Conservation (phyloP, 2,888 invertebrate species). For the Steinernema carpocapsae region DNA sequence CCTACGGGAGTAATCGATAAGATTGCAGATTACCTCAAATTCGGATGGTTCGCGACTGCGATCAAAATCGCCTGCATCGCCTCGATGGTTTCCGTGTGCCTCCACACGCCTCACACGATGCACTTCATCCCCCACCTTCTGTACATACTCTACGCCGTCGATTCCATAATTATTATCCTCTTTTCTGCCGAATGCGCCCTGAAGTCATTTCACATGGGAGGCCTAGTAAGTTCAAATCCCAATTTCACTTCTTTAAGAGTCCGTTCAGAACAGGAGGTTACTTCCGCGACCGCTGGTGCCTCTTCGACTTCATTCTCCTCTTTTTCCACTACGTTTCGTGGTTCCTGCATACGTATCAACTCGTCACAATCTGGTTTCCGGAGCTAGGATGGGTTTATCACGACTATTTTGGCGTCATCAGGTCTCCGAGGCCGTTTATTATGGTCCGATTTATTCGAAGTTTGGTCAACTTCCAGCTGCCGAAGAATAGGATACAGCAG, state of each 20-base stretch:
- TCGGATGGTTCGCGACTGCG: constrained; percentile 47
- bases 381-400: constrained; percentile 42
- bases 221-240: constrained; percentile 74
- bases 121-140: constrained; percentile 84
- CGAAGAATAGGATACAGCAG: constrained; percentile 96
- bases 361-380: constrained; percentile 47
- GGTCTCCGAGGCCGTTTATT: constrained; percentile 92
- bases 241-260: not conserved
- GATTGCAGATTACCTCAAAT: constrained; percentile 53
- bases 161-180: constrained; percentile 85
- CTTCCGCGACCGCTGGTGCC: constrained; percentile 96
- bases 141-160: constrained; percentile 80
- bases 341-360: constrained; percentile 77
- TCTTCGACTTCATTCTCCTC: constrained; percentile 97
- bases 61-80: constrained; percentile 58
- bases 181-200: constrained; percentile 99
- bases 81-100: constrained; percentile 78
- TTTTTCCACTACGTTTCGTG: constrained; percentile 95
- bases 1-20: too few species aligned
- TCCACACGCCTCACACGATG: constrained; percentile 96
- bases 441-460: constrained; percentile 94
- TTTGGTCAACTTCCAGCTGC: constrained; percentile 97
- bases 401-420: constrained; percentile 74
- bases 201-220: constrained; percentile 89
- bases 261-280: constrained; percentile 84